Evolutionary conservation across 1,140 invertebrate genomes (phyloP).

Genomic region (Agrypnia vestita): DNA sequence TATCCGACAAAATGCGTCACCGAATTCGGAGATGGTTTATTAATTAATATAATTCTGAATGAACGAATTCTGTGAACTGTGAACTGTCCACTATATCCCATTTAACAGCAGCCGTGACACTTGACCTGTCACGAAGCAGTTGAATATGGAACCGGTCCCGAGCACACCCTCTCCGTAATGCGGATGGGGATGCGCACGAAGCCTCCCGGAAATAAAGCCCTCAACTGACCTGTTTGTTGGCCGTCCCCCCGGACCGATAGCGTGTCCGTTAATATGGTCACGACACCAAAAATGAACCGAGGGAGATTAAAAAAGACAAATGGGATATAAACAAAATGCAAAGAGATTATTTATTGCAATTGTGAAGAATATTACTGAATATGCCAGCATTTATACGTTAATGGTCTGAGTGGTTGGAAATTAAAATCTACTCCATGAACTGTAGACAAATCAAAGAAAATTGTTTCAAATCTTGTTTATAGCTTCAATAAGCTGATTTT

Average conservation of each 20-base stretch:
- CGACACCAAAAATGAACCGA: conserved; percentile 3
- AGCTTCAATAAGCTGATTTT: too few relatives aligned
- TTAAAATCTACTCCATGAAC: too few relatives aligned
- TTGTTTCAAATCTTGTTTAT: too few relatives aligned
- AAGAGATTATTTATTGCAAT: too few relatives aligned
- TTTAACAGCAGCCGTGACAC: conserved; percentile 27
- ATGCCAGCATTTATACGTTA: too few relatives aligned
- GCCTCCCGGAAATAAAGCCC: background rate
- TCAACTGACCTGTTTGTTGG: background rate
- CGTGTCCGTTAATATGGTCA: background rate
- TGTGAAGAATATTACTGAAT: too few relatives aligned
- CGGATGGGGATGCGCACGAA: background rate
- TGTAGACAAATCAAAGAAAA: too few relatives aligned
- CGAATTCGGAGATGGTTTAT: background rate
- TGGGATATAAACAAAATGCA: background rate
- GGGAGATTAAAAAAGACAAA: background rate
- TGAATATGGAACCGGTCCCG: conserved; percentile 23
- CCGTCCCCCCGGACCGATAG: background rate
- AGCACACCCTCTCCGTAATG: background rate
- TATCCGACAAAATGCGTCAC: too few relatives aligned
- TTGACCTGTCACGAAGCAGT: conserved; percentile 33
- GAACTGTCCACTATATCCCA: background rate
- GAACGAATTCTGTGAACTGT: conserved; percentile 10
- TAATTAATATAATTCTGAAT: background rate
- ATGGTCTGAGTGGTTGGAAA: too few relatives aligned